Conservation (phyloP, 2,888 invertebrate genomes). For the Teleogryllus oceanicus region DNA sequence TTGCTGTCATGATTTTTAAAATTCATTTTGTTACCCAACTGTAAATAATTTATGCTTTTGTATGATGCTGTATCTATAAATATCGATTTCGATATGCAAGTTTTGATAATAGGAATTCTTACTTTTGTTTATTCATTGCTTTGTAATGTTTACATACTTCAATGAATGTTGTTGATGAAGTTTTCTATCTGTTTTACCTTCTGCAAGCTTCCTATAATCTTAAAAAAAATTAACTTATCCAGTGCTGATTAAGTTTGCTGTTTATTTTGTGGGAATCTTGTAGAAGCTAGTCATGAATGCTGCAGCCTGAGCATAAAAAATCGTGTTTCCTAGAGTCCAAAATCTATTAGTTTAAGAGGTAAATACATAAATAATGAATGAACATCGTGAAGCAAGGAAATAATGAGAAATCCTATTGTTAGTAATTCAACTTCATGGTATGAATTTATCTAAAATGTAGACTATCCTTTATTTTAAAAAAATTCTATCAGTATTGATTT, state of each 20-base stretch:
- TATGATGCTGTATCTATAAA: constrained; percentile 2
- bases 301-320: neutral
- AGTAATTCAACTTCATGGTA: too few relatives aligned
- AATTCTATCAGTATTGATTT: too few relatives aligned
- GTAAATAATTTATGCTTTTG: neutral
- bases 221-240: too few relatives aligned
- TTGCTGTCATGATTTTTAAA: neutral
- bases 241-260: neutral
- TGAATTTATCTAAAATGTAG: too few relatives aligned
- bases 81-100: neutral
- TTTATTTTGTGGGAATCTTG: neutral
- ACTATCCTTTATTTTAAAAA: too few relatives aligned
- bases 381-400: too few relatives aligned
- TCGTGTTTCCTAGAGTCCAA: neutral
- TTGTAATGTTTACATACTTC: constrained; percentile 1
- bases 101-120: constrained; percentile 11
- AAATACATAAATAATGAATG: neutral
- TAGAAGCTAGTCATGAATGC: neutral
- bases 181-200: neutral
- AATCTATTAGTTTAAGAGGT: neutral
- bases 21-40: constrained; percentile 9
- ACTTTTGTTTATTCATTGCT: neutral
- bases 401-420: too few relatives aligned
- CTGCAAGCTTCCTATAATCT: neutral
- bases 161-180: constrained; percentile 6